A percentile compares a stretch with the other conserved stretches of the same genome.
These are phyloP conservation scores for Pardalotus punctatus DNA, from an alignment of 2,113 vertebrate species.

Conservation along the genomic window DNA sequence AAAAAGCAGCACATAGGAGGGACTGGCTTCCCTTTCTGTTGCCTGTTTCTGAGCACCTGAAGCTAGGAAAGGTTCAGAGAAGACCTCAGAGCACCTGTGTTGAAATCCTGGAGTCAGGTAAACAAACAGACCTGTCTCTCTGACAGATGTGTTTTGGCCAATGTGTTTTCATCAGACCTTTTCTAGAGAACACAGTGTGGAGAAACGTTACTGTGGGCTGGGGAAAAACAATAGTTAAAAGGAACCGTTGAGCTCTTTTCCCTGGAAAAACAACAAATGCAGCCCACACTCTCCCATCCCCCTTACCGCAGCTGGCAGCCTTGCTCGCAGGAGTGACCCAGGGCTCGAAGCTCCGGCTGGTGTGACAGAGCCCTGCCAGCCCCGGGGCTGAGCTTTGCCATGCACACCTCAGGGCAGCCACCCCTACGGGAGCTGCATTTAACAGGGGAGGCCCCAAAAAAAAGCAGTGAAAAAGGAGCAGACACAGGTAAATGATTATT, in stretches of 20 bases:
- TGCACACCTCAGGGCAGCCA: neutral
- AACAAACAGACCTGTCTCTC: neutral
- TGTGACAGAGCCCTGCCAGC: neutral
- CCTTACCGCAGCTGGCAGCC: neutral
- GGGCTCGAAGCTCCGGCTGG: rapidly evolving
- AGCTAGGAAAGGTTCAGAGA: neutral
- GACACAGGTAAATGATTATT: conserved; percentile 57
- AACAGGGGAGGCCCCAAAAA: neutral
- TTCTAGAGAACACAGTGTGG: neutral
- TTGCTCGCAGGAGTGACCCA: neutral
- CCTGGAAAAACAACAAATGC: conserved; percentile 17
- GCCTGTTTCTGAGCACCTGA: neutral
- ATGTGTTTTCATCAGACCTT: neutral
- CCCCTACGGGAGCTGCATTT: neutral
- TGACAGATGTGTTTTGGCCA: neutral
- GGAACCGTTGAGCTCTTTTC: neutral
- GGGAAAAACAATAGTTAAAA: conserved; percentile 35
- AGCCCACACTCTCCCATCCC: conserved; percentile 39
- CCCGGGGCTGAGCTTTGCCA: neutral
- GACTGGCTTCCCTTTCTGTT: neutral
- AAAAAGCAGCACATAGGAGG: neutral
- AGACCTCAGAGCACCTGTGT: neutral
- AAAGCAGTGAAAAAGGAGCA: neutral
- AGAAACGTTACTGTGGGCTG: neutral
- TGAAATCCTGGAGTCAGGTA: neutral